These are phyloP conservation scores for Tineola bisselliella DNA, from an alignment of 2,888 invertebrate genomes.

Conservation along the genomic window DNA sequence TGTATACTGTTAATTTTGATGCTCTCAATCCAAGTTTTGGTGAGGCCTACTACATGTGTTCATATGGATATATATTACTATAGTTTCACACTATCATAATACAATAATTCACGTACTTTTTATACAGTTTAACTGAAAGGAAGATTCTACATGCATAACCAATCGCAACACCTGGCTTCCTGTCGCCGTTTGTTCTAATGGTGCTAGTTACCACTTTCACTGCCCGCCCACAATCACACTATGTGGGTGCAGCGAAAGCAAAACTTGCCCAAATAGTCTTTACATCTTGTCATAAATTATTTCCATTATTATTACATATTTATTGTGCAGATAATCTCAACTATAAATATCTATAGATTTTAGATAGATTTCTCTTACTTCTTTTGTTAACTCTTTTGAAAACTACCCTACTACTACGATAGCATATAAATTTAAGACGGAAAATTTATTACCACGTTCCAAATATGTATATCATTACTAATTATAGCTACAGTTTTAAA, in stretches of 20 bases:
- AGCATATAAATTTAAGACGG: no score
- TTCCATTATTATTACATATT: not conserved
- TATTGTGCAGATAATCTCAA: no score
- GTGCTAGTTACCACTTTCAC: conserved; percentile 37
- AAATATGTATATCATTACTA: no score
- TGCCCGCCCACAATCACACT: conserved; percentile 41
- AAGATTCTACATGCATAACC: conserved; percentile 22
- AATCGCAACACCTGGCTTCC: conserved; percentile 14
- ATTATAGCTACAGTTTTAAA: no score
- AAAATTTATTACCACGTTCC: no score
- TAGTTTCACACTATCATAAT: no score
- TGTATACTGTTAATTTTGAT: conserved; percentile 44
- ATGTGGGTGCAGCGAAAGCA: conserved; percentile 31
- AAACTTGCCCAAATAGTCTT: not conserved
- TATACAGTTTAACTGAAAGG: not conserved
- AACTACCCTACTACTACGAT: no score
- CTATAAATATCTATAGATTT: no score
- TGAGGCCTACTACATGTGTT: conserved; percentile 25
- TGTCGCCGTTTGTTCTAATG: conserved; percentile 9
- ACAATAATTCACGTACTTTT: no score
- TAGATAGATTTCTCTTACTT: no score
- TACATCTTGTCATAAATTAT: not conserved
- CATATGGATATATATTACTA: conserved; percentile 29
- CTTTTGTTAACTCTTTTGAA: no score
- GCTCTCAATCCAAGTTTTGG: conserved; percentile 21